Percentiles rank a stretch among this genome's conserved stretches.
Conservation (phyloP, 2,888 invertebrate genomes). For the Pseudococcus longispinus region DNA sequence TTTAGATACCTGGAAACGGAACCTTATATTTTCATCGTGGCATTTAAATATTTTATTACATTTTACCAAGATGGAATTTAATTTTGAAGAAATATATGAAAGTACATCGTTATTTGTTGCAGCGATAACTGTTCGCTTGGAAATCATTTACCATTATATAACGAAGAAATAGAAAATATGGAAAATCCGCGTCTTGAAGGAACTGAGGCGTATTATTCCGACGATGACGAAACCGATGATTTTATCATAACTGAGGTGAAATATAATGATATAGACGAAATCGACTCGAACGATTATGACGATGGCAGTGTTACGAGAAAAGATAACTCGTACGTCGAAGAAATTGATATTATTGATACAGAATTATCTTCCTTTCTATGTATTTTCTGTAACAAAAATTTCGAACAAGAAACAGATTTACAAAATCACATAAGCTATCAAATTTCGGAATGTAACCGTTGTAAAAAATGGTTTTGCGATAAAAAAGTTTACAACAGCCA, state of each 20-base stretch:
- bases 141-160: not conserved
- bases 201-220: too few species aligned
- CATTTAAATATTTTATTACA: not conserved
- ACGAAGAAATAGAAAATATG: not conserved
- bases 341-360: not conserved
- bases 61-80: not conserved
- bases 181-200: not conserved
- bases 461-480: slow-evolving; percentile 43
- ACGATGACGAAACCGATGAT: not conserved
- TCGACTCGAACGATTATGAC: not conserved
- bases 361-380: not conserved
- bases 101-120: slow-evolving; percentile 36
- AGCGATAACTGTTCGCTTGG: not conserved
- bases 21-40: not conserved
- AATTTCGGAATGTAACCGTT: slow-evolving; percentile 14
- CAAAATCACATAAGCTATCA: not conserved
- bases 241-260: not conserved
- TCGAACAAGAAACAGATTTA: not conserved
- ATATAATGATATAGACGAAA: not conserved
- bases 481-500: not conserved
- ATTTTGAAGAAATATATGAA: slow-evolving; percentile 1
- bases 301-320: not conserved
- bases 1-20: not conserved
- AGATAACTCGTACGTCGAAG: not conserved
- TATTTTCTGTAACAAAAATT: slow-evolving; percentile 38